These are phyloP conservation scores for Netta rufina DNA, from an alignment of 2,797 vertebrate species.

Conservation along the genomic window DNA sequence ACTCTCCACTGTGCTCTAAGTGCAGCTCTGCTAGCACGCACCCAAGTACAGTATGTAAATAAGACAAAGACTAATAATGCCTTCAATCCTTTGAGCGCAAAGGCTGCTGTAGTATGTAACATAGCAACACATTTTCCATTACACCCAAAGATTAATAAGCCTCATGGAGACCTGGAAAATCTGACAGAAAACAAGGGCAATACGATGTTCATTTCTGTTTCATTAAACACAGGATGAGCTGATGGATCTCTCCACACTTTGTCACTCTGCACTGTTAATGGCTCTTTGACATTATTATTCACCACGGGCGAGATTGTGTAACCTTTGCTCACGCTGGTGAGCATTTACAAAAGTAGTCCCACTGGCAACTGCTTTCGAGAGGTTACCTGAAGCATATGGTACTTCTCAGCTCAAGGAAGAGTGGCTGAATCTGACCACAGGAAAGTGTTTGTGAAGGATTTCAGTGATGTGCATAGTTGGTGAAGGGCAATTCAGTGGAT, in stretches of 20 bases:
- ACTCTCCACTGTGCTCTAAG: background rate
- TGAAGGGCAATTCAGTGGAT: background rate
- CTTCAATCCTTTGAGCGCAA: conserved; percentile 20
- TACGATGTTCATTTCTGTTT: conserved; percentile 67
- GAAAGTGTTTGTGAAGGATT: background rate
- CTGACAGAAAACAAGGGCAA: conserved; percentile 69
- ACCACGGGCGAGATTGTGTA: conserved; percentile 45
- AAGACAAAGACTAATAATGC: conserved; percentile 67
- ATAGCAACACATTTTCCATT: conserved; percentile 65
- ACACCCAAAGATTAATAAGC: conserved; percentile 69
- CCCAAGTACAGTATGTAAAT: conserved; percentile 50
- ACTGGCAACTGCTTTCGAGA: conserved; percentile 22
- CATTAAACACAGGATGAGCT: conserved; percentile 69
- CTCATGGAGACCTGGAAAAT: conserved; percentile 35
- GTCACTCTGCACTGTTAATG: conserved; percentile 55
- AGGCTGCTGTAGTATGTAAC: conserved; percentile 32
- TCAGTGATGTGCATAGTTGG: background rate
- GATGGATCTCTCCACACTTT: conserved; percentile 55
- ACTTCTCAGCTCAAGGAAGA: conserved; percentile 26
- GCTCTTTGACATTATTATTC: conserved; percentile 56
- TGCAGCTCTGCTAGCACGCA: background rate
- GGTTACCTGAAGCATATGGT: conserved; percentile 51
- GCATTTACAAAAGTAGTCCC: conserved; percentile 41
- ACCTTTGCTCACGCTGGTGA: conserved; percentile 53
- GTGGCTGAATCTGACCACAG: background rate